Conservation (phyloP, 2,888 invertebrate genomes). For the Heliconius sara region DNA sequence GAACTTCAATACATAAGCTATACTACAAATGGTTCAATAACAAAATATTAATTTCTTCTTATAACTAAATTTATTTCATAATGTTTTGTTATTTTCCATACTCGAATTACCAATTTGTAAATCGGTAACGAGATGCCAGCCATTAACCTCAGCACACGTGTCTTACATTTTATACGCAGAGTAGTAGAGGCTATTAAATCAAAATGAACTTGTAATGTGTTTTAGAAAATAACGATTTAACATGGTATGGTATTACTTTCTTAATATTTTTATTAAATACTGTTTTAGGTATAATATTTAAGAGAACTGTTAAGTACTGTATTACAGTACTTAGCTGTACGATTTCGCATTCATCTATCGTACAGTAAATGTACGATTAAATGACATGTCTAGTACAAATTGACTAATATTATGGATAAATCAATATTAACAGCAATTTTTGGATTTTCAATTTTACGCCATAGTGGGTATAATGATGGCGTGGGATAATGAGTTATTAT, state of each 20-base stretch:
- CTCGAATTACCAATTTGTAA: conserved; percentile 74
- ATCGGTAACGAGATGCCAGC: conserved; percentile 49
- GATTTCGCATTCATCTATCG: too few species aligned
- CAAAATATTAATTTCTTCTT: neutral
- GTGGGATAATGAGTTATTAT: too few species aligned
- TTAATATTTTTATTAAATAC: conserved; percentile 9
- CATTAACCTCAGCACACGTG: conserved; percentile 46
- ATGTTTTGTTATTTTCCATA: conserved; percentile 45
- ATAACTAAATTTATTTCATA: conserved; percentile 11
- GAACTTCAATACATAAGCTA: neutral
- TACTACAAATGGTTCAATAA: neutral
- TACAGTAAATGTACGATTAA: too few species aligned
- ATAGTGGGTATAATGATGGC: neutral
- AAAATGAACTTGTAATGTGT: conserved; percentile 23
- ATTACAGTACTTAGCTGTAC: too few species aligned
- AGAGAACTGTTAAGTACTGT: neutral
- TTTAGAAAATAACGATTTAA: conserved; percentile 10
- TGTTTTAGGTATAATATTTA: neutral
- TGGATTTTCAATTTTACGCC: neutral
- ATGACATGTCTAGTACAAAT: neutral
- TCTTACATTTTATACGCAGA: conserved; percentile 30
- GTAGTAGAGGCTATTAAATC: conserved; percentile 19
- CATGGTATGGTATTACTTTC: neutral
- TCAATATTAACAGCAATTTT: neutral
- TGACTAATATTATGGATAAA: neutral